Base-by-base conservation (phyloP, 2,888 invertebrate genomes). In the Hypomecis punctinalis region DNA sequence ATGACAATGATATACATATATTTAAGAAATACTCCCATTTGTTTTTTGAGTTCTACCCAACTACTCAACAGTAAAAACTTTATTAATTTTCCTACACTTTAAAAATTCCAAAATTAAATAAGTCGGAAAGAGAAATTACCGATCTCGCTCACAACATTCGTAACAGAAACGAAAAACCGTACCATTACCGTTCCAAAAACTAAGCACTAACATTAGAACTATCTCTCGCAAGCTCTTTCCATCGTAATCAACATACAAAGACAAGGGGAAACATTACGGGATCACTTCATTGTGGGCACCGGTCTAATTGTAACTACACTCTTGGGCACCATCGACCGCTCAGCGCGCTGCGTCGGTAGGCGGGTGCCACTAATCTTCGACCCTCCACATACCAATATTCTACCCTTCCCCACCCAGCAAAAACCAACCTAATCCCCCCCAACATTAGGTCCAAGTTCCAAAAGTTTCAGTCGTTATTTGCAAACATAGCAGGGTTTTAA, bases 291-390 rank as follows among this genome's bases (percentile, higher is more conserved):
- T 93, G 93, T 89, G 92, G 93, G 90, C 88, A 89, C 89, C 88
- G 85, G 82, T 91, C 93, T 93, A 93, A 93, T 93, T 93, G 93
- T 93, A 93, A 93, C 88, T 92, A 93, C 91, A 91, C 93, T 91
- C 93, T 81, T 82, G 93, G 93, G 93, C 86, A 77, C 89, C 87
- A 92, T 93, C 91, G 87, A 85, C 83, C 91, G 92, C 92, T 91
- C 93, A 92, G 93, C 93, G 91, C 92, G 89, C 90, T 87, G 86
- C 85, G 87, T 73, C 87, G 85, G 91, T 92, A 91, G 92, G 93
- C 93, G 93, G 90, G 90, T 78, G 90, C 91, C 89, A 93, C 93
- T 93, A 91, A 93, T 93, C 93, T 93, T 93, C 91, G 89, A 91
- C 92, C 92, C 91, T 66, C 89, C 86, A 91, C 91, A 90, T 90